Evolutionary conservation across 2,113 vertebrate genomes (phyloP).

Genomic region (Mellivora capensis): DNA sequence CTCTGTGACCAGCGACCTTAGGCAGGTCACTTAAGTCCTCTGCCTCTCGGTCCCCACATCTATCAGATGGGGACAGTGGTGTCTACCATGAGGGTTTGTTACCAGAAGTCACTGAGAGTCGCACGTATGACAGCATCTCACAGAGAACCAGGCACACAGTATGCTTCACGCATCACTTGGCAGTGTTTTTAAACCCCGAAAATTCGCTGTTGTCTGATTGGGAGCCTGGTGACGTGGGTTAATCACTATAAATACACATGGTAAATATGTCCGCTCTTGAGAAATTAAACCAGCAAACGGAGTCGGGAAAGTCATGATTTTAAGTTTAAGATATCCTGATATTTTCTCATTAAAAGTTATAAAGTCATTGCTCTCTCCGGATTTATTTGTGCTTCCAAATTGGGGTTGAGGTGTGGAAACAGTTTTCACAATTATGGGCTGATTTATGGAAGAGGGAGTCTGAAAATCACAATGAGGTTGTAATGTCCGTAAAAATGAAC

Average conservation of each 20-base stretch:
- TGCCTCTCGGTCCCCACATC: neutral
- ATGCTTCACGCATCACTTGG: neutral
- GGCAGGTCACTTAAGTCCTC: neutral
- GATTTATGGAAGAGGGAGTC: conserved; percentile 2
- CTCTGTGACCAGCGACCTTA: neutral
- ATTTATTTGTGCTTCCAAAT: conserved; percentile 15
- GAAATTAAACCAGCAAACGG: neutral
- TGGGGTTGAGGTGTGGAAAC: neutral
- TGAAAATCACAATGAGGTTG: conserved; percentile 16
- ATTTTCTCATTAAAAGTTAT: neutral
- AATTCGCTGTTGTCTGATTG: neutral
- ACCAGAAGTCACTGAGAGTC: neutral
- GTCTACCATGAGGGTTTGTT: neutral
- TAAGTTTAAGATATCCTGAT: neutral
- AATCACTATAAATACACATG: neutral
- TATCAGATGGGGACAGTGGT: neutral
- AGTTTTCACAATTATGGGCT: neutral
- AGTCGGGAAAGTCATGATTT: neutral
- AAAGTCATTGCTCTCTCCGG: neutral
- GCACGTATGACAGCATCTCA: neutral
- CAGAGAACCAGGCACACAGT: neutral
- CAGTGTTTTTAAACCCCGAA: neutral
- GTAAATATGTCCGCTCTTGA: neutral
- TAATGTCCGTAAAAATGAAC: conserved; percentile 8
- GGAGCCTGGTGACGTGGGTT: neutral